Percentiles rank a stretch among this genome's conserved stretches.
These are phyloP conservation scores for Stercorarius parasiticus DNA, from an alignment of 2,113 vertebrate genomes.

Conservation along the genomic window DNA sequence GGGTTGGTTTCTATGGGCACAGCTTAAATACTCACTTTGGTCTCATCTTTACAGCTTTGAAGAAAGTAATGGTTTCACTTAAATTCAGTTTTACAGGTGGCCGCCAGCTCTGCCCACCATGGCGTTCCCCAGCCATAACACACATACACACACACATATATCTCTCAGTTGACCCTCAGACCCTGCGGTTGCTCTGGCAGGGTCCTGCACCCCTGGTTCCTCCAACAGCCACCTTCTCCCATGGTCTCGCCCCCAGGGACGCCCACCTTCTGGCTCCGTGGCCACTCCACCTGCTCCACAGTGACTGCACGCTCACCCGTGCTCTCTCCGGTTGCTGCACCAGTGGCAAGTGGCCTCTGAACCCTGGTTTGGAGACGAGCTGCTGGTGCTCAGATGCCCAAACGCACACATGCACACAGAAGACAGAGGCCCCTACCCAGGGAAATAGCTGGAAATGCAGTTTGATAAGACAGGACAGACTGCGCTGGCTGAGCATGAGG, in stretches of 20 bases:
- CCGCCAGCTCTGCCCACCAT: rapidly evolving
- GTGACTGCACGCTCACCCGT: rapidly evolving
- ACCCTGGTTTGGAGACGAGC: not conserved
- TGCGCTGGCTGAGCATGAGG: not conserved
- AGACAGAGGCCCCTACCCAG: not conserved
- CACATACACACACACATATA: not conserved
- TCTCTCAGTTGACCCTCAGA: not conserved
- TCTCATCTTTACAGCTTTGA: not conserved
- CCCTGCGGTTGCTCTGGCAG: not conserved
- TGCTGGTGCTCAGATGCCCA: not conserved
- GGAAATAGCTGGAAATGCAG: not conserved
- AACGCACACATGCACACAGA: too few species aligned
- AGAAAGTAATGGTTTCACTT: not conserved
- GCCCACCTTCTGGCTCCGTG: not conserved
- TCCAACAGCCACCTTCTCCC: not conserved
- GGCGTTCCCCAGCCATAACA: not conserved
- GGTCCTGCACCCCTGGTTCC: not conserved
- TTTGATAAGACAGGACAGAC: not conserved
- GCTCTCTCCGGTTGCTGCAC: not conserved
- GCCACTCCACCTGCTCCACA: not conserved
- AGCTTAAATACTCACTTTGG: not conserved
- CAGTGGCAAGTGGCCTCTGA: not conserved
- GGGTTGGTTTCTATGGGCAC: not conserved
- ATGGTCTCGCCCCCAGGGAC: rapidly evolving
- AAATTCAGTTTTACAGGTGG: not conserved